Conservation (phyloP, 2,113 vertebrate genomes). For the Suncus etruscus region DNA sequence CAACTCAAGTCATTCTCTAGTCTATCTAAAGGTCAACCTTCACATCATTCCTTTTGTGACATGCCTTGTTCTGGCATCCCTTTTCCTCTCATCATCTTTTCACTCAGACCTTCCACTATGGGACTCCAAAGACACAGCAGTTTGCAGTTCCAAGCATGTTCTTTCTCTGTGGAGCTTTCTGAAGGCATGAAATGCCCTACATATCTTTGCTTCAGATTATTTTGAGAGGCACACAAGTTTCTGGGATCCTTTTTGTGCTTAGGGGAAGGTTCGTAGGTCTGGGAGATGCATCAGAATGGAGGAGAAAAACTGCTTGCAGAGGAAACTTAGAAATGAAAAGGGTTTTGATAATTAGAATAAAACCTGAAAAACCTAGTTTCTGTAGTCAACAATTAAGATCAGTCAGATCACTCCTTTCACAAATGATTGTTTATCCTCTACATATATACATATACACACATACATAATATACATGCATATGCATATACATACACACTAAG, state of each 20-base stretch:
- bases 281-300: neutral
- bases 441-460: too few relatives aligned
- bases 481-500: too few relatives aligned
- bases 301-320: neutral
- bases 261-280: accelerated
- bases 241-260: neutral
- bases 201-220: neutral
- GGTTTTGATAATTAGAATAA: neutral
- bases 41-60: accelerated
- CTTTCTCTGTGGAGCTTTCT: neutral
- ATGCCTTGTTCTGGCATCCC: accelerated
- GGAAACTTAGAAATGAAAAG: too few relatives aligned
- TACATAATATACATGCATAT: neutral
- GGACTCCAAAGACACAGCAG: neutral
- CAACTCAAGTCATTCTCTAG: neutral
- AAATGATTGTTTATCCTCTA: too few relatives aligned
- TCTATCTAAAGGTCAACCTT: neutral
- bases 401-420: neutral
- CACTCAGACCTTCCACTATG: accelerated
- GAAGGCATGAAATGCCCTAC: neutral
- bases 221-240: too few relatives aligned
- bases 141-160: neutral
- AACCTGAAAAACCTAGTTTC: neutral
- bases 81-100: accelerated
- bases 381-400: neutral